A percentile compares a stretch with the other conserved stretches of the same genome.
phyloP scores from a whole-genome alignment of 1,140 invertebrate species.

The Anastrepha ludens region DNA sequence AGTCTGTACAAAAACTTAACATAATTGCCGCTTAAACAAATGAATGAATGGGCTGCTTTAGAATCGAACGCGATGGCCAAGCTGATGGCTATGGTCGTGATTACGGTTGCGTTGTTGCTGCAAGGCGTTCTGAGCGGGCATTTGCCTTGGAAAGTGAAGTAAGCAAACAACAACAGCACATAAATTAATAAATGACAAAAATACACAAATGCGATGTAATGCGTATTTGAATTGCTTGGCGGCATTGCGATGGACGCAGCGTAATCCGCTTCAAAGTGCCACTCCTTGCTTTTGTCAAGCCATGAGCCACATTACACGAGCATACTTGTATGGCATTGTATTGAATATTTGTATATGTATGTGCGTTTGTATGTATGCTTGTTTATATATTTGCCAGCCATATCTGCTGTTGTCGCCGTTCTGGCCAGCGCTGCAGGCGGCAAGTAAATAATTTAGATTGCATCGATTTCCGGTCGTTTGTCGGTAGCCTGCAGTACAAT shows the following conservation, averaged over 20 bases:
- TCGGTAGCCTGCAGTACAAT: not conserved
- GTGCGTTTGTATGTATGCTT: not conserved
- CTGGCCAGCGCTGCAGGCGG: not conserved
- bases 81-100: not conserved
- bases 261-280: not conserved
- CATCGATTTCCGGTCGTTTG: slow-evolving; percentile 54
- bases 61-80: not conserved
- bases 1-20: not conserved
- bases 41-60: not conserved
- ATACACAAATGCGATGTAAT: not conserved
- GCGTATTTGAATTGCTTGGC: not conserved
- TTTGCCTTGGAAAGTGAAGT: not conserved
- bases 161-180: not conserved
- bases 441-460: slow-evolving; percentile 56
- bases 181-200: not conserved
- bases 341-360: not conserved
- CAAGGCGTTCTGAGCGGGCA: not conserved
- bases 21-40: not conserved
- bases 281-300: slow-evolving; percentile 5
- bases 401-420: not conserved
- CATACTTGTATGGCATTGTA: not conserved
- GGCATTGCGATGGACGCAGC: not conserved
- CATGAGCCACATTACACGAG: not conserved
- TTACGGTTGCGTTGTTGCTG: not conserved
- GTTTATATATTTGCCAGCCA: not conserved